A percentile compares a stretch with the other conserved stretches of the same genome.
Conservation (phyloP, 2,888 invertebrate genomes). For the Andrena fulva region DNA sequence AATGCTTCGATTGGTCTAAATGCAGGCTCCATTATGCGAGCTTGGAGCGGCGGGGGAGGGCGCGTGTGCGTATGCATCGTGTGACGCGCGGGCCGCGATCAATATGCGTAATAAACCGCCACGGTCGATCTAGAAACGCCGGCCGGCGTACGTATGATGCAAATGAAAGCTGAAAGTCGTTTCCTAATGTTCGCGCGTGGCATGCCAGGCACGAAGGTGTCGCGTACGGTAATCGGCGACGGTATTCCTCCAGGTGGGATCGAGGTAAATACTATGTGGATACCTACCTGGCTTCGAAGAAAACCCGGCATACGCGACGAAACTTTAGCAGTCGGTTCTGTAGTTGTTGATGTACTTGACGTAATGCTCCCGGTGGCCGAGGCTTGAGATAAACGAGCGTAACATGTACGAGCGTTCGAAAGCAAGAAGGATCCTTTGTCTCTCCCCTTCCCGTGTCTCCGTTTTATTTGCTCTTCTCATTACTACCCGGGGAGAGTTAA, state of each 20-base stretch:
- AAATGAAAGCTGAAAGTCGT: slow-evolving; percentile 71
- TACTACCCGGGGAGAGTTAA: not conserved
- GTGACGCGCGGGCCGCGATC: slow-evolving; percentile 30
- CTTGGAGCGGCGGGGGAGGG: slow-evolving; percentile 6
- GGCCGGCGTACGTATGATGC: slow-evolving; percentile 64
- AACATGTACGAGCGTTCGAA: not conserved
- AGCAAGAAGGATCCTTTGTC: not conserved
- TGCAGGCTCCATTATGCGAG: slow-evolving; percentile 66
- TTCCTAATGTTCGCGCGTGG: slow-evolving; percentile 57
- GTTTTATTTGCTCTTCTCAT: not conserved
- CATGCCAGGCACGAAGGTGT: slow-evolving; percentile 67
- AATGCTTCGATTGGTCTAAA: slow-evolving; percentile 78
- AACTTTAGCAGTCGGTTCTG: not conserved
- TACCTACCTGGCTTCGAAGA: not conserved
- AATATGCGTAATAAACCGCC: slow-evolving; percentile 64
- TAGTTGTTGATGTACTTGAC: not conserved
- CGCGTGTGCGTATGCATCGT: slow-evolving; percentile 29
- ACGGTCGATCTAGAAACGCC: slow-evolving; percentile 64
- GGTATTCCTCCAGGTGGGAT: slow-evolving; percentile 58
- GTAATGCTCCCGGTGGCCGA: not conserved
- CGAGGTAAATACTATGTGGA: not conserved
- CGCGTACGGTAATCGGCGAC: slow-evolving; percentile 60
- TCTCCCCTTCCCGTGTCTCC: too few relatives aligned
- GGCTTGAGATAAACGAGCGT: not conserved
- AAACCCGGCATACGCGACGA: not conserved